Evolutionary conservation across 2,113 vertebrate species (phyloP), one percentile per base, ranked within the genome.

Genomic region (Pimephales promelas): DNA sequence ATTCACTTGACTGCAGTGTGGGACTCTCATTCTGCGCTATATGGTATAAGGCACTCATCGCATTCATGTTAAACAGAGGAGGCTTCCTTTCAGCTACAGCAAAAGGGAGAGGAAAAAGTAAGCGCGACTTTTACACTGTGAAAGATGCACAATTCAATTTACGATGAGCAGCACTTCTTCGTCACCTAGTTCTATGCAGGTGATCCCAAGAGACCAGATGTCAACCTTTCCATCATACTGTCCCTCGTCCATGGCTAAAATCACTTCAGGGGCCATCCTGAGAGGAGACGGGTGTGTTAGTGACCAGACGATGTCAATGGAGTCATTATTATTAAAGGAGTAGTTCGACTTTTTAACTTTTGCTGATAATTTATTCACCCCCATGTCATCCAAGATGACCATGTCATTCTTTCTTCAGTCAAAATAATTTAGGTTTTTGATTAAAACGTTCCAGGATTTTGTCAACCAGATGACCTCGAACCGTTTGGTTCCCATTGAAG

Each of bases 31-130:
- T 97, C 95, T 97, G 96, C 82, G 96, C 96, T 92, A 97, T 97
- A 93, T 97, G 96, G 91, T 97, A 97, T 95, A 97, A 96, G 95
- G 96, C 96, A 96, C 96, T 97, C 96, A 97, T 97, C 86, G 96
- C 96, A 89, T 97, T 97, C 96, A 97, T 97, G 89, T 97, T 97
- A 87, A 97, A 97, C 88, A 97, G 92, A 3, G 96, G 96, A 61
- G 96, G 96, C 86, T 97, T 97, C 93, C 96, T 95, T 91, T 97
- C 96, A 84, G 96, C 96, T 97, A 88, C 1, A 68, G 22, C 10
- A 83, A 54, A 11, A 61, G 4, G 3, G 7, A 64, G 45, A 83
- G 22, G 78, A 10, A 68, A 40, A 52, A 16, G 43, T 64, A 5
- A 81, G 40, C 79, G 7, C 16, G 47, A 13, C 49, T 81, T 80